Evolutionary conservation across 2,113 vertebrate genomes (phyloP).

Genomic region (Gopherus evgoodei): DNA sequence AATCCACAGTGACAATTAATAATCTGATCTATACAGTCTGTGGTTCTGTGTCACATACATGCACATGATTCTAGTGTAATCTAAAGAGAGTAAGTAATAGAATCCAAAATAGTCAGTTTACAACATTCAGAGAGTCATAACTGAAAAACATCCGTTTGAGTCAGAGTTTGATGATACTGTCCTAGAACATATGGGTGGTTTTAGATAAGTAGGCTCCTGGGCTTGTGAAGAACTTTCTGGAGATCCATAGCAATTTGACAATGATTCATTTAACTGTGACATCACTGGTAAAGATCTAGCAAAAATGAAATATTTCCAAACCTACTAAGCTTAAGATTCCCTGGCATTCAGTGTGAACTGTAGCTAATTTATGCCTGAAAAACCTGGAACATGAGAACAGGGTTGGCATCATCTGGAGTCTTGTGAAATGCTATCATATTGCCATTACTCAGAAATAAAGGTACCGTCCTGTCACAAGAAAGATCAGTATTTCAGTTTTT

Average conservation of each 20-base stretch:
- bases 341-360: slow-evolving; percentile 2
- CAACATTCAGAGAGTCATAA: not conserved
- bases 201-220: slow-evolving; percentile 41
- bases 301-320: slow-evolving; percentile 45
- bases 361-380: slow-evolving; percentile 48
- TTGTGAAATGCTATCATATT: slow-evolving; percentile 35
- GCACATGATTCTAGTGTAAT: not conserved
- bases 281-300: slow-evolving; percentile 22
- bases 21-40: not conserved
- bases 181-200: slow-evolving; percentile 47
- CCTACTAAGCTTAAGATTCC: slow-evolving; percentile 18
- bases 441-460: slow-evolving; percentile 52
- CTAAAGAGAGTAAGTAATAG: not conserved
- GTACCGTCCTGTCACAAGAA: slow-evolving; percentile 52
- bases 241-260: not conserved
- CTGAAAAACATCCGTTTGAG: not conserved
- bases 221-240: not conserved
- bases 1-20: not conserved
- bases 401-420: slow-evolving; percentile 47
- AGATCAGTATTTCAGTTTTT: slow-evolving; percentile 25
- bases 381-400: slow-evolving; percentile 46
- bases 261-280: not conserved
- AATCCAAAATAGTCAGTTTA: not conserved
- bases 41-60: not conserved
- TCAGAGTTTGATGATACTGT: not conserved